Evolutionary conservation across 2,113 vertebrate genomes (phyloP).

Genomic region (Toxostoma redivivum): DNA sequence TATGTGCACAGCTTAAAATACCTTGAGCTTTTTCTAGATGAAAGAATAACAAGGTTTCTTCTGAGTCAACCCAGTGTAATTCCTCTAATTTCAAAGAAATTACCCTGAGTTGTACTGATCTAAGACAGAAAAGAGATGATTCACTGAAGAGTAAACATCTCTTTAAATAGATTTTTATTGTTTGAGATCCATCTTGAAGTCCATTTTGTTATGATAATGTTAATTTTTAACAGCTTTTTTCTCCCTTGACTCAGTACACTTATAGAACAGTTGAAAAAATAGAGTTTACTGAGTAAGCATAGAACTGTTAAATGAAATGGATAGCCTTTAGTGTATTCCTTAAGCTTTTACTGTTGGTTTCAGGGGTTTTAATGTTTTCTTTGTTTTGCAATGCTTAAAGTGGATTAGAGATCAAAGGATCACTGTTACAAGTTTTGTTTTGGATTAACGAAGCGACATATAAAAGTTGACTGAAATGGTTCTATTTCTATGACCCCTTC

Average conservation of each 20-base stretch:
- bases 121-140: background rate
- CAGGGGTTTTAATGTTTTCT: conserved; percentile 36
- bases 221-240: conserved; percentile 4
- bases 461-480: background rate
- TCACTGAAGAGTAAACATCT: background rate
- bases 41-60: background rate
- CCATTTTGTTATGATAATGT: background rate
- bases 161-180: background rate
- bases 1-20: background rate
- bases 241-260: background rate
- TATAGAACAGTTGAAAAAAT: background rate
- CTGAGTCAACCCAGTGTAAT: background rate
- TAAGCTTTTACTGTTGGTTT: conserved; percentile 32
- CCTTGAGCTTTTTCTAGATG: background rate
- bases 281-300: background rate
- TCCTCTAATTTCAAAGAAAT: background rate
- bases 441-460: conserved; percentile 12
- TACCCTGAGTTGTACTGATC: background rate
- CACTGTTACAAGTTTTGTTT: conserved; percentile 33
- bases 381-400: conserved; percentile 53
- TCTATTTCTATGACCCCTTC: background rate
- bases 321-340: background rate
- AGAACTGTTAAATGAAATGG: background rate
- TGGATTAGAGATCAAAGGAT: conserved; percentile 47
- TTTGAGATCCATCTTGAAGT: conserved; percentile 18